Evolutionary conservation across 2,888 invertebrate genomes (phyloP).

Genomic region (Ophion slaviceki): DNA sequence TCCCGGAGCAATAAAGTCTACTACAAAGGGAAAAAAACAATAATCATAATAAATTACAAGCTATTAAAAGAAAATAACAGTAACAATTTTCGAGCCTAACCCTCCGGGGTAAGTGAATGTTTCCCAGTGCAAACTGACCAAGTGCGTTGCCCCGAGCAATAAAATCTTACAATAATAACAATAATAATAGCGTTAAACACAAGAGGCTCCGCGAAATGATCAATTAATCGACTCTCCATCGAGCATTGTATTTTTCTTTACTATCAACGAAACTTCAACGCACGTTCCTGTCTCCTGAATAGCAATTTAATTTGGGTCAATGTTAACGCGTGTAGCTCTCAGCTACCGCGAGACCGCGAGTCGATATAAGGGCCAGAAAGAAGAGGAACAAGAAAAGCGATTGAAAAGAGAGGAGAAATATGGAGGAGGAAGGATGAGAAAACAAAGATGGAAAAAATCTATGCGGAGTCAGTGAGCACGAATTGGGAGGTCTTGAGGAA

Average conservation of each 20-base stretch:
- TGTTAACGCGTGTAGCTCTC: constrained; percentile 7
- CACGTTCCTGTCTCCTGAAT: background rate
- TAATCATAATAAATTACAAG: no score
- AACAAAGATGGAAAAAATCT: background rate
- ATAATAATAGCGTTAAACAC: no score
- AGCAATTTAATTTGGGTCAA: constrained; percentile 30
- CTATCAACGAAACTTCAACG: background rate
- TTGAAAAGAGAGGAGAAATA: constrained; percentile 24
- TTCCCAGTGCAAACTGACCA: no score
- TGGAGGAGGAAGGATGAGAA: background rate
- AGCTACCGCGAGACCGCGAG: background rate
- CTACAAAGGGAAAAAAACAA: no score
- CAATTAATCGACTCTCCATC: no score
- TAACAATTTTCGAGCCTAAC: no score
- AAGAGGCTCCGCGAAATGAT: no score
- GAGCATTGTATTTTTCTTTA: background rate
- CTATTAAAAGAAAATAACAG: no score
- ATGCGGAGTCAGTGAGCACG: constrained; percentile 58
- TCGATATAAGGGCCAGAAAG: background rate
- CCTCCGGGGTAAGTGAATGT: no score
- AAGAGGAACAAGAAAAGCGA: constrained; percentile 16
- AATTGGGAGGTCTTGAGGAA: constrained; percentile 32
- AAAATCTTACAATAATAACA: no score
- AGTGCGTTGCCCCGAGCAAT: no score
- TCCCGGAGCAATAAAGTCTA: no score